These are phyloP conservation scores for Drosophila mojavensis DNA, from an alignment of 1,140 invertebrate genomes.

Conservation along the genomic window DNA sequence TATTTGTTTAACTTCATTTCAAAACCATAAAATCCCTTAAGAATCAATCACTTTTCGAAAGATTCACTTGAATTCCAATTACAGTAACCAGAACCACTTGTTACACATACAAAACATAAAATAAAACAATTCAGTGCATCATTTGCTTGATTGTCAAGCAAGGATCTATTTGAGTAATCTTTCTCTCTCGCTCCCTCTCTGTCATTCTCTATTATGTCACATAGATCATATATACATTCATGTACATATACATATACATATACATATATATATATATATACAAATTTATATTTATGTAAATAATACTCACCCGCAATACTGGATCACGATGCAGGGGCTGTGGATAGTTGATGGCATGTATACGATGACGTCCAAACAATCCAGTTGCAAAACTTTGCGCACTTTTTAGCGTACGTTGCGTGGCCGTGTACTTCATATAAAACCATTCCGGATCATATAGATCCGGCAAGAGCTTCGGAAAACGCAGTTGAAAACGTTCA, in stretches of 20 bases:
- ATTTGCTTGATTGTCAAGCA: too few relatives aligned
- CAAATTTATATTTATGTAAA: constrained; percentile 16
- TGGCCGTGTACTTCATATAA: constrained; percentile 90
- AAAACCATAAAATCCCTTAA: too few relatives aligned
- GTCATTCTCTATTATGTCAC: neutral
- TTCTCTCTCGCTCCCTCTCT: neutral
- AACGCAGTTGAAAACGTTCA: constrained; percentile 87
- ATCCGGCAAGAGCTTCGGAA: constrained; percentile 86
- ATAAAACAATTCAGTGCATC: neutral
- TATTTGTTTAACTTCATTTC: too few relatives aligned
- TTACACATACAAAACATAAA: neutral
- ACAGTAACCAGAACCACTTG: too few relatives aligned
- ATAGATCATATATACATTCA: neutral
- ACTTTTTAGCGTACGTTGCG: constrained; percentile 90
- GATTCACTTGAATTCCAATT: too few relatives aligned
- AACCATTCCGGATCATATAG: constrained; percentile 86
- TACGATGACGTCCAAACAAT: constrained; percentile 88
- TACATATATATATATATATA: neutral
- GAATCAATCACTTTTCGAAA: too few relatives aligned
- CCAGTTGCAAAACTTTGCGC: constrained; percentile 89
- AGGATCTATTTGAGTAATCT: too few relatives aligned
- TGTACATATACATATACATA: neutral
- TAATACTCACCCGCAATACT: constrained; percentile 87
- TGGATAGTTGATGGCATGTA: constrained; percentile 87
- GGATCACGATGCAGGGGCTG: constrained; percentile 87